Base-by-base conservation (phyloP, 2,113 vertebrate genomes). In the Harpagus bidentatus region DNA sequence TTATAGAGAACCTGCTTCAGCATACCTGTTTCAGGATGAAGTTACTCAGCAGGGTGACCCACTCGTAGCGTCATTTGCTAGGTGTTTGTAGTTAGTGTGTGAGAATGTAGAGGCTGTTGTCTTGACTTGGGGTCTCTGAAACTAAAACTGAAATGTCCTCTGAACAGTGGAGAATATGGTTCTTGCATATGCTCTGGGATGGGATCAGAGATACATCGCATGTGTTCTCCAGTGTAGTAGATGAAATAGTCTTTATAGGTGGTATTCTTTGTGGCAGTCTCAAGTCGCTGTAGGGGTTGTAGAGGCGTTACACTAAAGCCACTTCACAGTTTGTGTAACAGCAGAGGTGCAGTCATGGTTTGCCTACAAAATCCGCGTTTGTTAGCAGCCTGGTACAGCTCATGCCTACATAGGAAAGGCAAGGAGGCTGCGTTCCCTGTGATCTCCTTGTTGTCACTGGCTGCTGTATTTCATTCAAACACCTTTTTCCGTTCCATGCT, bases 201-300 rank as follows among this genome's bases (percentile, higher is more conserved):
- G 50, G 28, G 38, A 28, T 70, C 28, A 10, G 43, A 43, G 34
- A 20, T 53, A 6, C 1, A 0, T 43, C 1, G 0, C 62, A 4
- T 22, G 16, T 73, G 42, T 77, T 78, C 42, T 63, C 32, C 13
- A 26, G 28, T 43, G 29, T 17, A 40, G 66, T 45, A 45, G 4
- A 1, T 36, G 9, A 34, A 67, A 11, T 53, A 45, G 18, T 40
- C 32, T 67, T 16, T 58, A 63, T 29, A 18, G 29, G 42, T 47
- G 32, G 32, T 62, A 18, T 38, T 50, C 6, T 36, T 53, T 58
- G 32, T 36, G 42, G 10, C 29, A 42, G 42, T 58, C 63, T 76
- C 11, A n/a, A 10, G 29, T 76, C 21, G 8, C 52, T 47, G 45
- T 26, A 29, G 50, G 48, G 23, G 4, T 50, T 79, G 17, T 43